Evolutionary conservation across 2,888 invertebrate species (phyloP), one percentile per base, ranked within the genome.

Genomic region (Lamellibrachia columna): DNA sequence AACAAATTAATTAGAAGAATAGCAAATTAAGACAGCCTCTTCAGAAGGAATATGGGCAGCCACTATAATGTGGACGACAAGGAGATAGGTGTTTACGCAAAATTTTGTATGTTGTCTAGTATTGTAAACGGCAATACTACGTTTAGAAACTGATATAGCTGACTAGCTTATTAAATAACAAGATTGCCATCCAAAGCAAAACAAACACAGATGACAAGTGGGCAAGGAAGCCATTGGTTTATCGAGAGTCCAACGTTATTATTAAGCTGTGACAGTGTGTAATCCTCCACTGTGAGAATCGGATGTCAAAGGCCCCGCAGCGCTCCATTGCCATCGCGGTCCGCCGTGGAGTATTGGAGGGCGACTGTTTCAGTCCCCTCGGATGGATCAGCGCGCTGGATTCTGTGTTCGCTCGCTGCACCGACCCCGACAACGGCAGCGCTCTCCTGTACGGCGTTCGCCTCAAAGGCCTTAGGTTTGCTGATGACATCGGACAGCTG

Each of bases 1-100:
- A 93, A 92, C 53, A 90, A 52, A 3, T 93, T 91, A 91, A 53
- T 91, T 28, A 52, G 90, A 6, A 53, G 93, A 60, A 93, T 94
- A 55, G 53, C 15, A 9, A 9, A 92, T n/a, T 94, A 58, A 90
- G 94, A 94, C 92, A 58, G 52, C 55, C n/a, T 15, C 15, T 94
- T 93, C 90, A 91, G 52, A 91, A n/a, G 92, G 7, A 28, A 90
- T 90, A 22, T 52, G n/a, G 40, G 58, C 15, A 28, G 28, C 6
- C 92, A 92, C 8, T 91, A 93, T 58, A 92, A 60, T 11, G 90
- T 93, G 52, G 53, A 90, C 52, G 91, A 92, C 52, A 53, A 92
- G 40, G 55, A 90, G 40, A 91, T 93, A 28, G 91, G 75, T 90
- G 52, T n/a, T 15, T 22, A 75, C 22, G n/a, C 22, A 75, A 75